Conservation (phyloP, 2,797 vertebrate genomes). For the Anas bahamensis region DNA sequence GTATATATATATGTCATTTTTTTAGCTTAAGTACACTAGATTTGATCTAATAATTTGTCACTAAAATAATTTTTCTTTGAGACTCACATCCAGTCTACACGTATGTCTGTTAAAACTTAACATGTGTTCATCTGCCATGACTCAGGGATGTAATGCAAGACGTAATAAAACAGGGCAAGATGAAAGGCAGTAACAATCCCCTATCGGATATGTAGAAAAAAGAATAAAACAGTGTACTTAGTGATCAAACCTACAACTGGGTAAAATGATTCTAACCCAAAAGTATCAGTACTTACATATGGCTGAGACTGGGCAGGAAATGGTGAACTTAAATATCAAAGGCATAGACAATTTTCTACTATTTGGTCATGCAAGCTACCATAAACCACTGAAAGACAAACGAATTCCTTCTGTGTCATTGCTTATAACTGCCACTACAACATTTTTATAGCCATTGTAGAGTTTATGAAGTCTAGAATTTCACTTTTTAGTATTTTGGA, state of each 20-base stretch:
- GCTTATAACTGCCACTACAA: not conserved
- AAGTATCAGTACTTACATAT: not conserved
- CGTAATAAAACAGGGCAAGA: not conserved
- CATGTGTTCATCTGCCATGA: not conserved
- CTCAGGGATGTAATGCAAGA: not conserved
- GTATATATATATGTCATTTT: not conserved
- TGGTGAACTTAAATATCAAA: not conserved
- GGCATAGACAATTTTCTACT: not conserved
- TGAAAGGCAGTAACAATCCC: not conserved
- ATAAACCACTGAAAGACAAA: not conserved
- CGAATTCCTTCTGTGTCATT: not conserved
- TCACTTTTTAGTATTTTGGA: not conserved
- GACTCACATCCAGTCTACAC: not conserved
- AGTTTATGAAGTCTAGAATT: not conserved
- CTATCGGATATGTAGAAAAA: not conserved
- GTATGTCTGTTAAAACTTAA: not conserved
- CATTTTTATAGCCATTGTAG: no score
- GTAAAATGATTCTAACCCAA: rapidly evolving
- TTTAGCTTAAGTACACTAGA: not conserved
- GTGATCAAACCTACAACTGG: not conserved
- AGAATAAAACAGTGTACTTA: not conserved
- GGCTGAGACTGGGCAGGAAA: not conserved
- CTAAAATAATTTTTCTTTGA: not conserved
- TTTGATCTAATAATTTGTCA: not conserved
- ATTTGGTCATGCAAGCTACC: not conserved